These are phyloP conservation scores for Myiozetetes cayanensis DNA, from an alignment of 2,113 vertebrate species.

Conservation along the genomic window DNA sequence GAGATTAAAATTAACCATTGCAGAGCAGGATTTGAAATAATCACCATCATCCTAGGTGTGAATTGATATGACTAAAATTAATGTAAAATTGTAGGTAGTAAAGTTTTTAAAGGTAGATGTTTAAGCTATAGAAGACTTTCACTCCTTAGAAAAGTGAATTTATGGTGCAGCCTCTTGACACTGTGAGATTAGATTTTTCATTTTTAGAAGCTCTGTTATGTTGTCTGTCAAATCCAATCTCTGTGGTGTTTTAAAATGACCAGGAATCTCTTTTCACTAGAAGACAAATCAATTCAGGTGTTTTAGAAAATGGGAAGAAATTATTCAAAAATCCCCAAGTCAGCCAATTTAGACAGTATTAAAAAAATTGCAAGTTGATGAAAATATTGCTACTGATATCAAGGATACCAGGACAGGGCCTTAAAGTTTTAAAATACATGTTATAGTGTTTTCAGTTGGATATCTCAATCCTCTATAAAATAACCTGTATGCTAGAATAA, in stretches of 20 bases:
- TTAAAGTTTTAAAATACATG: background rate
- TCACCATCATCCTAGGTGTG: background rate
- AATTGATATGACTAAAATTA: background rate
- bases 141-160: background rate
- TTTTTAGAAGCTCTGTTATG: background rate
- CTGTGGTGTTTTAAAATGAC: background rate
- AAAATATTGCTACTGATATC: background rate
- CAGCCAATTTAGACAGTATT: background rate
- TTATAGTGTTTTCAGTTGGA: background rate
- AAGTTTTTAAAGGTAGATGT: background rate
- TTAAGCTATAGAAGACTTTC: background rate
- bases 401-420: background rate
- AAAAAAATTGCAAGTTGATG: background rate
- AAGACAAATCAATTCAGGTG: background rate
- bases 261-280: background rate
- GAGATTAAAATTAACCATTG: background rate
- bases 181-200: background rate
- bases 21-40: background rate
- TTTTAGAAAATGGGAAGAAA: conserved; percentile 3
- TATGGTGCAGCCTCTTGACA: background rate
- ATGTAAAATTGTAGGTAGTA: background rate
- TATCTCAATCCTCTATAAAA: background rate
- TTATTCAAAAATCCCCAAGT: background rate
- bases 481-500: background rate
- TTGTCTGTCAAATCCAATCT: background rate